Conservation (phyloP, 2,113 vertebrate genomes). For the Melanerpes formicivorus region DNA sequence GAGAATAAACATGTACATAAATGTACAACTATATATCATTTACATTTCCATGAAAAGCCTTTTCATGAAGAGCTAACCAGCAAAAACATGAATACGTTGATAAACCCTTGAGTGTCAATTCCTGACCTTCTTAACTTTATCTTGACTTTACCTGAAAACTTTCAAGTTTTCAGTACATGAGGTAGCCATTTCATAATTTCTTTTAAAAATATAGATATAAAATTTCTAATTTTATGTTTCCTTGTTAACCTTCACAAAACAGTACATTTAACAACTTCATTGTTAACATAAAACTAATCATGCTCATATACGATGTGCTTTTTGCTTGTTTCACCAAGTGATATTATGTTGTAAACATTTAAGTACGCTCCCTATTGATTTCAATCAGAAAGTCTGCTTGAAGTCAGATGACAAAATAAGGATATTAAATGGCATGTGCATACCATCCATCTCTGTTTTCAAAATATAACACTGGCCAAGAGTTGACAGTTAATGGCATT, state of each 20-base stretch:
- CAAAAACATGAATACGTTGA: background rate
- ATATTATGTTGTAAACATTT: background rate
- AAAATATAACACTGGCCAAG: background rate
- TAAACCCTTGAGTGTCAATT: background rate
- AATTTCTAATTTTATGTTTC: background rate
- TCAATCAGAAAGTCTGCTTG: background rate
- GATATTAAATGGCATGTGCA: background rate
- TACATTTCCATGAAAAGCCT: background rate
- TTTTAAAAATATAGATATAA: background rate
- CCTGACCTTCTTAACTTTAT: background rate
- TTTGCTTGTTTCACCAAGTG: background rate
- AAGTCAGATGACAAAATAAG: background rate
- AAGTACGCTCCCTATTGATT: background rate
- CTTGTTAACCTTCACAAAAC: background rate
- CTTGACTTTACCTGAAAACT: background rate
- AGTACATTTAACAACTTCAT: background rate
- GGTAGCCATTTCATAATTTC: background rate
- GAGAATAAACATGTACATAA: background rate
- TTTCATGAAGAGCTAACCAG: background rate
- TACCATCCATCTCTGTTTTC: background rate
- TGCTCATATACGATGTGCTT: background rate
- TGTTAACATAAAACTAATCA: background rate
- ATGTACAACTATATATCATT: background rate
- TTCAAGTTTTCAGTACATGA: background rate
- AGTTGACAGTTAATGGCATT: background rate